Conservation (phyloP, 2,797 vertebrate genomes). For the Austrolebias charrua region DNA sequence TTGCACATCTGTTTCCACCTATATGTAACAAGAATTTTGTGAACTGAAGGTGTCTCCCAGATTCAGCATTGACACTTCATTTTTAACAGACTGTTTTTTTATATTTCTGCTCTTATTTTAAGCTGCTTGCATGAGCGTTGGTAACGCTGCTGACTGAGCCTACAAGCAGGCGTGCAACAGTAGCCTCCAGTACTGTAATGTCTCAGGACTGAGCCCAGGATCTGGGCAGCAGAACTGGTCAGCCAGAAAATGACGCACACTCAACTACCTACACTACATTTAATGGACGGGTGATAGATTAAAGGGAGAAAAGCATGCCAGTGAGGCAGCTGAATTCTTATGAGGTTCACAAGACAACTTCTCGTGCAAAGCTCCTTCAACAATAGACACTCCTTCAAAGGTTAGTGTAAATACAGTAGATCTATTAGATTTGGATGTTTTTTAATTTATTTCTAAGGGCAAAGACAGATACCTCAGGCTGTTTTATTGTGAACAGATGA, state of each 20-base stretch:
- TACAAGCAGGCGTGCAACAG: slow-evolving; percentile 53
- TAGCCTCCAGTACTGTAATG: slow-evolving; percentile 79
- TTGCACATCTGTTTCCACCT: slow-evolving; percentile 45
- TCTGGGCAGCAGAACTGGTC: slow-evolving; percentile 77
- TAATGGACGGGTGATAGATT: slow-evolving; percentile 15
- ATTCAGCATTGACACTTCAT: slow-evolving; percentile 32
- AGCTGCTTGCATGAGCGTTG: slow-evolving; percentile 55
- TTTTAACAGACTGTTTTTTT: slow-evolving; percentile 56
- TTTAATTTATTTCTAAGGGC: too few relatives aligned
- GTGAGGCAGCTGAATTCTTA: background rate
- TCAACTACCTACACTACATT: slow-evolving; percentile 74
- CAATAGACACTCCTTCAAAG: background rate
- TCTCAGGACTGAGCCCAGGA: slow-evolving; percentile 78
- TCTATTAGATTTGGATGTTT: too few relatives aligned
- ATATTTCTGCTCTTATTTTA: slow-evolving; percentile 35
- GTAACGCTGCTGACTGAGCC: slow-evolving; percentile 36
- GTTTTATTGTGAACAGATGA: background rate
- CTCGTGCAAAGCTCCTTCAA: background rate
- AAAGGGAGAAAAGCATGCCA: background rate
- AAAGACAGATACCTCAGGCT: background rate
- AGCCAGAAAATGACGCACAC: slow-evolving; percentile 71
- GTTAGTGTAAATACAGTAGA: too few relatives aligned
- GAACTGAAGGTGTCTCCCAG: slow-evolving; percentile 35
- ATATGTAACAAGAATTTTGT: slow-evolving; percentile 38
- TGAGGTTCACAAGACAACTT: background rate